Evolutionary conservation across 2,797 vertebrate genomes (phyloP), one percentile per base, ranked within the genome.

Genomic region (Oryzias dopingdopingensis): DNA sequence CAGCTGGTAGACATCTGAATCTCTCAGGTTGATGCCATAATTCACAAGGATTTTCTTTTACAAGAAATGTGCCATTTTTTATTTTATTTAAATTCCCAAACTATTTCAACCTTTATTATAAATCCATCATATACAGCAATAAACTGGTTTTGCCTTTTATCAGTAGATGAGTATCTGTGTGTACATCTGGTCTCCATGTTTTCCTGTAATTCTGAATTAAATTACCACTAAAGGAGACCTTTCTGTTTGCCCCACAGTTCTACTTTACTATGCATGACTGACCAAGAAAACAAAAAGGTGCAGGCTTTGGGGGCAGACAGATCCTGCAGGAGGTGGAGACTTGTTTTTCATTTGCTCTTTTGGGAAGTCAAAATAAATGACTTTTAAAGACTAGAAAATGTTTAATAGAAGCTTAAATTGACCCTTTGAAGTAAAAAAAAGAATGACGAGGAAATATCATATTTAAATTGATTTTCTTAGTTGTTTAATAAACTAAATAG

Each of bases 211-310:
- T 70, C 45, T 54, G 46, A 79, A 77, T 81, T 68, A 57, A 77
- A 80, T 82, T 77, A 70, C 40, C 46, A 62, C 73, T 68, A 70
- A 80, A 70, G 56, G 59, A 63, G 70, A 74, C 73, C 49, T 22
- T 56, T 61, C 74, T 67, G 42, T 65, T 72, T 64, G 49, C 58
- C 68, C 67, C 16, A 40, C 58, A 65, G 64, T 62, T 24, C 32
- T 78, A 44, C 58, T 80, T 77, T 41, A 65, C 47, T 79, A 70
- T 76, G 70, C 64, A 65, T 58, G 73, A 71, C 69, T 81, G 77
- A 52, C 18, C 42, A 32, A 55, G 5, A 70, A 84, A 80, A 86
- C 72, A 80, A 81, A 77, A 54, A 17, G 14, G 23, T 17, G 32
- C 59, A 17, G 29, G 32, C 63, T 66, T 16, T 20, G 45, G 29